Conservation (phyloP, 2,113 vertebrate genomes). For the Callithrix jacchus region DNA sequence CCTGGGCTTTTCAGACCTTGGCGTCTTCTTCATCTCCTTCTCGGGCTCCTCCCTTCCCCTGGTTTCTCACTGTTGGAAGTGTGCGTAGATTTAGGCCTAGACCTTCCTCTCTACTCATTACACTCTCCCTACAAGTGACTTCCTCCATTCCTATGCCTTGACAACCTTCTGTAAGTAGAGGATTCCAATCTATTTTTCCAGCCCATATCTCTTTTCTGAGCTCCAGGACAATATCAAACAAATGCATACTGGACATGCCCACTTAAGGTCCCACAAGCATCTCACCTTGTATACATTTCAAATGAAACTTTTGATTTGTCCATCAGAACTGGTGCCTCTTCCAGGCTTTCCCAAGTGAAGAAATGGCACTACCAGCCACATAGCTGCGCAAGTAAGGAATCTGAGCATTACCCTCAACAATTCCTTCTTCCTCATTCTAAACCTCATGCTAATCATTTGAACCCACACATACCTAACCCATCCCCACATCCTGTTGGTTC, state of each 20-base stretch:
- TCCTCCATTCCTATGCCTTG: neutral
- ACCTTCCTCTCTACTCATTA: neutral
- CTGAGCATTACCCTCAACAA: neutral
- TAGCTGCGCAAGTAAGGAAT: neutral
- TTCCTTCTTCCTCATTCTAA: neutral
- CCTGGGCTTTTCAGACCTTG: neutral
- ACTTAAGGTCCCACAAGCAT: neutral
- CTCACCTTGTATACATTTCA: neutral
- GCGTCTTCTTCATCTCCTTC: neutral
- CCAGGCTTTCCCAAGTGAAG: neutral
- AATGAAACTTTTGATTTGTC: neutral
- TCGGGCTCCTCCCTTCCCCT: neutral
- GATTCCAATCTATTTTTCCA: neutral
- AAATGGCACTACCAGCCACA: rapidly evolving
- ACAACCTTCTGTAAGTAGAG: neutral
- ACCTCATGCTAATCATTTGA: neutral
- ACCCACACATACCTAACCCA: neutral
- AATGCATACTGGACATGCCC: neutral
- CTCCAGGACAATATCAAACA: neutral
- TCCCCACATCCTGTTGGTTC: rapidly evolving
- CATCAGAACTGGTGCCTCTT: rapidly evolving
- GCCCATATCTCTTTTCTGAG: neutral
- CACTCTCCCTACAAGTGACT: neutral
- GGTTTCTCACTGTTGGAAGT: neutral
- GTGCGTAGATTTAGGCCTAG: neutral